Evolutionary conservation across 2,797 vertebrate genomes (phyloP).

Genomic region (Poeciliopsis presidionis): DNA sequence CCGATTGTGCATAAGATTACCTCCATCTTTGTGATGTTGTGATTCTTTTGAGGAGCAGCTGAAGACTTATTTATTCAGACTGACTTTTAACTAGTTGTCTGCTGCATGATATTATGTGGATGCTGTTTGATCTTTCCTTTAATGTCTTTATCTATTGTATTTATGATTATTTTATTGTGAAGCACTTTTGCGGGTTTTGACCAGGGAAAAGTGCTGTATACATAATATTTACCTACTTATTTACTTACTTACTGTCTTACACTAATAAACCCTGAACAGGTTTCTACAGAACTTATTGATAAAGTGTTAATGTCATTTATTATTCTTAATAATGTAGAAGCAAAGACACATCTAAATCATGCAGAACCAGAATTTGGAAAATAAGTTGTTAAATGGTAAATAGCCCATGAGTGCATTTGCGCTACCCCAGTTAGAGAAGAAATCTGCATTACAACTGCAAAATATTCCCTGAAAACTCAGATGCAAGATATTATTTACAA

Average conservation of each 20-base stretch:
- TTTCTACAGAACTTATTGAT: neutral
- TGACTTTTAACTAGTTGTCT: neutral
- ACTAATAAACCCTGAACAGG: neutral
- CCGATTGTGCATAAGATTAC: neutral
- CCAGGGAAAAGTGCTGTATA: neutral
- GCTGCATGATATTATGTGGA: neutral
- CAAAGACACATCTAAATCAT: neutral
- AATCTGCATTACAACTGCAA: neutral
- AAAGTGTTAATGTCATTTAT: neutral
- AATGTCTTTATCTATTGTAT: neutral
- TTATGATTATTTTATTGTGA: neutral
- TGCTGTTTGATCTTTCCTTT: neutral
- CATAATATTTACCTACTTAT: neutral
- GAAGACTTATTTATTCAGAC: neutral
- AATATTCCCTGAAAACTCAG: neutral
- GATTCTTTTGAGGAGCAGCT: neutral
- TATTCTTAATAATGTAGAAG: neutral
- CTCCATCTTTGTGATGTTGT: neutral
- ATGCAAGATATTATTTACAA: neutral
- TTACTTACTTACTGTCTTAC: neutral
- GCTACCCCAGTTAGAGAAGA: neutral
- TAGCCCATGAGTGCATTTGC: neutral
- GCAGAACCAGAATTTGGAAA: neutral
- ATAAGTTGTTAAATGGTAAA: neutral
- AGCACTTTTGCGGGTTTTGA: neutral